phyloP scores from a whole-genome alignment of 1,140 invertebrate species.

The Lordiphosa mommai region DNA sequence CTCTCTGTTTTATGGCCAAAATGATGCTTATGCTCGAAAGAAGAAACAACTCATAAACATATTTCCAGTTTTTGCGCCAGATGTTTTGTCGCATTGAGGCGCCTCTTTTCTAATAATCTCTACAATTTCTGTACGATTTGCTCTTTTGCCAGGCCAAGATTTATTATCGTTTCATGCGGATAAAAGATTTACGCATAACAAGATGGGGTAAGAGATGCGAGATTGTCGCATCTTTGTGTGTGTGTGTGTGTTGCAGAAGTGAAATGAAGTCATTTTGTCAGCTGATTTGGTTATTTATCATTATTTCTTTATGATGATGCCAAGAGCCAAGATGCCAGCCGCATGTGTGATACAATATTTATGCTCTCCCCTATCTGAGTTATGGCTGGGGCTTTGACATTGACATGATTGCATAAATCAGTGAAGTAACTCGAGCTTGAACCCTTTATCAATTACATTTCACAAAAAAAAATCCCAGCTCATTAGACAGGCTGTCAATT shows the following conservation, averaged over 20 bases:
- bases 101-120: slow-evolving; percentile 8
- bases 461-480: slow-evolving; percentile 37
- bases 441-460: slow-evolving; percentile 53
- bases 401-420: slow-evolving; percentile 67
- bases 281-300: slow-evolving; percentile 78
- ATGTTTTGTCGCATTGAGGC: slow-evolving; percentile 11
- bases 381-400: slow-evolving; percentile 62
- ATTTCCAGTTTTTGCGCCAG: slow-evolving; percentile 9
- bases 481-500: slow-evolving; percentile 53
- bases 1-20: too few relatives aligned
- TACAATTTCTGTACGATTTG: slow-evolving; percentile 60
- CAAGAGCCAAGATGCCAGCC: background rate
- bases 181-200: slow-evolving; percentile 66
- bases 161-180: slow-evolving; percentile 75
- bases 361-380: slow-evolving; percentile 44
- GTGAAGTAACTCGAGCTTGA: slow-evolving; percentile 8
- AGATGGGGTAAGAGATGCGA: slow-evolving; percentile 11
- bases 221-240: slow-evolving; percentile 41
- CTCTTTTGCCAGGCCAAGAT: slow-evolving; percentile 60
- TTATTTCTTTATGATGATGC: slow-evolving; percentile 67
- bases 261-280: slow-evolving; percentile 66
- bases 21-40: too few relatives aligned
- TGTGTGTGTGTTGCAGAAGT: slow-evolving; percentile 50
- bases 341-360: slow-evolving; percentile 75
- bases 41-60: slow-evolving; percentile 7